These are phyloP conservation scores for Rutilus rutilus DNA, from an alignment of 2,113 vertebrate genomes.

Conservation along the genomic window DNA sequence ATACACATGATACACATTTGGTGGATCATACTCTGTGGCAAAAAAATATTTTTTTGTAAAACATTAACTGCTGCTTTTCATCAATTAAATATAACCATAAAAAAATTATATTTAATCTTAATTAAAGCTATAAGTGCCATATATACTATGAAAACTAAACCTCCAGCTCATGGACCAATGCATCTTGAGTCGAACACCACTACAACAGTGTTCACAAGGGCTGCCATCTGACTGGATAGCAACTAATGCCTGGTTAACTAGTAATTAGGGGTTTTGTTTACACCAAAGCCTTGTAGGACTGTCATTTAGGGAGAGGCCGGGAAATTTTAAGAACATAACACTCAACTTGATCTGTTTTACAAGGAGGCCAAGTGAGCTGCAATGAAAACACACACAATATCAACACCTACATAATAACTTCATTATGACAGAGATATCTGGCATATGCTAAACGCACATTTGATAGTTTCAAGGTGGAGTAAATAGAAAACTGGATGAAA, in stretches of 20 bases:
- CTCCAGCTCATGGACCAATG: background rate
- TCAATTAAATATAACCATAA: background rate
- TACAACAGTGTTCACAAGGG: background rate
- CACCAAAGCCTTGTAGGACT: slow-evolving; percentile 29
- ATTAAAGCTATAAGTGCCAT: background rate
- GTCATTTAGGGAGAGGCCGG: slow-evolving; percentile 4
- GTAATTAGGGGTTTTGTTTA: slow-evolving; percentile 17
- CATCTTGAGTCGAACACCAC: background rate
- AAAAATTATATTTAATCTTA: background rate
- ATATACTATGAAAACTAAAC: background rate
- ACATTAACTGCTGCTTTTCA: background rate
- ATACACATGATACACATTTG: background rate
- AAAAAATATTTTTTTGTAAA: background rate
- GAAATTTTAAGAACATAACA: slow-evolving; percentile 36
- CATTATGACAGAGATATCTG: background rate
- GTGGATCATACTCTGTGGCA: background rate
- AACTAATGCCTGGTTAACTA: slow-evolving; percentile 5
- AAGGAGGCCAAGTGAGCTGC: slow-evolving; percentile 9
- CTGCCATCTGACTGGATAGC: background rate
- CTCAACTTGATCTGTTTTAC: slow-evolving; percentile 22
- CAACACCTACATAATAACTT: slow-evolving; percentile 18
- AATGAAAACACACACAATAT: slow-evolving; percentile 27
- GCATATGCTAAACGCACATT: background rate
- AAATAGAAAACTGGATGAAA: background rate
- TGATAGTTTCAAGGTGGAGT: slow-evolving; percentile 19